Base-by-base conservation (phyloP, 2,797 vertebrate species). In the Halcyon chelicuti region DNA sequence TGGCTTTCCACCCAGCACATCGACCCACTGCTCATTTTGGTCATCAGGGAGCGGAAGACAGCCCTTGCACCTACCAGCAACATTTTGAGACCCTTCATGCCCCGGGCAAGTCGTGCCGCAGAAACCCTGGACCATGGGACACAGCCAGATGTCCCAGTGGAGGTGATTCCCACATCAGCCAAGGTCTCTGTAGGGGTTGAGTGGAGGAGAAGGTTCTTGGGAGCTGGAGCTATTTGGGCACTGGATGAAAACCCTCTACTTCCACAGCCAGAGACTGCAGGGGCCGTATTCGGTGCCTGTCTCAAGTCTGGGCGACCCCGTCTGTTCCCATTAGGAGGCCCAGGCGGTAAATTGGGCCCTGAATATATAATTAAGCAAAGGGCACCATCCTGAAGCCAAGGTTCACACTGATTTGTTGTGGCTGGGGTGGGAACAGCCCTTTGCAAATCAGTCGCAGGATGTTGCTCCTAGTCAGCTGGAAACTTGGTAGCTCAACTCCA, bases 331-430 rank as follows among this genome's bases (percentile, higher is more conserved):
- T 95, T 94, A 96, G 83, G 91, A 94, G 86, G 80, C 93, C 80
- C 90, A 95, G 93, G 95, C 94, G 0, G 94, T 96, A 95, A 97
- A 96, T 96, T 96, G 94, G 95, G 91, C 92, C 95, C 93, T 96
- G 94, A 96, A 96, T 96, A 96, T 97, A 94, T 96, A 96, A 97
- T 97, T 96, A 96, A 96, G 77, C 95, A 96, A 95, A 97, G 95
- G 95, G 94, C 94, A 94, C 88, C 95, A 94, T 96, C 95, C 80
- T 94, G 91, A 95, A 96, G 95, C 96, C 96, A 96, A 95, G 94
- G 93, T 96, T 96, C 96, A 95, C 91, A 82, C 90, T 95, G 96
- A 94, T 96, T 94, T 96, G 96, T 96, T 96, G 94, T 96, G 94
- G 93, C 95, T 96, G 81, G 96, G 94, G 71, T 96, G 95, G 96